Percentiles rank a stretch among this genome's conserved stretches.
Conservation (phyloP, 2,113 vertebrate species). For the Periophthalmodon schlosseri region DNA sequence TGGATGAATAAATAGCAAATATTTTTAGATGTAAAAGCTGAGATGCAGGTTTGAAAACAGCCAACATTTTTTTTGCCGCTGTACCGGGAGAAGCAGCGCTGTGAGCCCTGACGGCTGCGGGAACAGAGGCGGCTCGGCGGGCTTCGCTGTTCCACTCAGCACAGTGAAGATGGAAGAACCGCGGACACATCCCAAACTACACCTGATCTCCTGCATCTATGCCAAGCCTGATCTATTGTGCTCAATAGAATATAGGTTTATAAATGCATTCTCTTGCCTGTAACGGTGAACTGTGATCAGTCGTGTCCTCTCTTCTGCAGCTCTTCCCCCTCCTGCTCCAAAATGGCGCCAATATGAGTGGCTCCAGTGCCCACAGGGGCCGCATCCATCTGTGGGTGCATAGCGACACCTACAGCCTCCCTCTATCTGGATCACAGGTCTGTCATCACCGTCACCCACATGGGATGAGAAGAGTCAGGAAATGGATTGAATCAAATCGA, state of each 20-base stretch:
- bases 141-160: slow-evolving; percentile 41
- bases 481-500: not conserved
- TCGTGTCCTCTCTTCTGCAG: slow-evolving; percentile 84
- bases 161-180: slow-evolving; percentile 4
- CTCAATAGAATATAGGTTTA: not conserved
- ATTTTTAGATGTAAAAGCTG: not conserved
- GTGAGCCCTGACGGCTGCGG: slow-evolving; percentile 54
- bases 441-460: too few species aligned
- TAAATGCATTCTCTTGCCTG: slow-evolving; percentile 66
- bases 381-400: slow-evolving; percentile 31
- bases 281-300: slow-evolving; percentile 76
- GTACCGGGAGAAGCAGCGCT: slow-evolving; percentile 46
- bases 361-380: slow-evolving; percentile 72
- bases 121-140: slow-evolving; percentile 57
- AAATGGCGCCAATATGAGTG: slow-evolving; percentile 98
- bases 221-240: not conserved
- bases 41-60: slow-evolving; percentile 2
- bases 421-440: too few species aligned
- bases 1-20: rapidly evolving
- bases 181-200: not conserved
- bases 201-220: not conserved
- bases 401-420: too few species aligned
- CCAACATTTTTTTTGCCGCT: slow-evolving; percentile 38
- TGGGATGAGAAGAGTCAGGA: too few species aligned
- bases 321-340: slow-evolving; percentile 88